These are phyloP conservation scores for Cyrtodaria siliqua DNA, from an alignment of 2,888 invertebrate genomes.

Conservation along the genomic window DNA sequence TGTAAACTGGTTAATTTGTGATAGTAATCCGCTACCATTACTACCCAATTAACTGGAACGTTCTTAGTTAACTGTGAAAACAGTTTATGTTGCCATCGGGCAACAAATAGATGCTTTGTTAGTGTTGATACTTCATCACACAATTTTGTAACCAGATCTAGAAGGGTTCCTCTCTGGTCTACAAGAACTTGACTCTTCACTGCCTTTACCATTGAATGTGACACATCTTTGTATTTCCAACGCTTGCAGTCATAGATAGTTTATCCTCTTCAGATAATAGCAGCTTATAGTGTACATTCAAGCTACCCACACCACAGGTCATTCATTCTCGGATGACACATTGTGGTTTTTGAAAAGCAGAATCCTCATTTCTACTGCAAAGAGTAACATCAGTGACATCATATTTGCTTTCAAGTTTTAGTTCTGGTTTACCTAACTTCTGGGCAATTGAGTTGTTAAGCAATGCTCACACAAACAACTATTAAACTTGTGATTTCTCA, in stretches of 20 bases:
- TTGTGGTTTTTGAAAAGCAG: conserved; percentile 3
- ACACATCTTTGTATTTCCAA: conserved; percentile 6
- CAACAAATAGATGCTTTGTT: conserved; percentile 17
- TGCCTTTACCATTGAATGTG: not conserved
- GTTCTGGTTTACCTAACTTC: not conserved
- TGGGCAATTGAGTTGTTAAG: conserved; percentile 1
- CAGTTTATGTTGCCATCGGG: conserved; percentile 21
- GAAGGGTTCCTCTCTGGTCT: not conserved
- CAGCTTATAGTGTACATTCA: conserved; percentile 5
- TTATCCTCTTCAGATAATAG: conserved; percentile 4
- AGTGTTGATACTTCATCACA: not conserved
- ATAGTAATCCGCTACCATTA: conserved; percentile 20
- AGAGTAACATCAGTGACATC: not conserved
- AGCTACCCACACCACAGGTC: conserved; percentile 7
- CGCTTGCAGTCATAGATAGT: conserved; percentile 10
- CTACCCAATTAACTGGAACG: conserved; percentile 14
- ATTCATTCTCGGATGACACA: conserved; percentile 9
- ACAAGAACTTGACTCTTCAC: not conserved
- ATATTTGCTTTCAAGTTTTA: not conserved
- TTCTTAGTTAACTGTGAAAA: not conserved
- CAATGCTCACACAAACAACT: conserved; percentile 34
- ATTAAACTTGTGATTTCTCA: conserved; percentile 6
- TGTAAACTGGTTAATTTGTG: conserved; percentile 18
- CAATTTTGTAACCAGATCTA: not conserved
- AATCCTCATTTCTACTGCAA: not conserved